Evolutionary conservation across 1,140 invertebrate genomes (phyloP), one percentile per base, ranked within the genome.

Genomic region (Heliconius hewitsoni): DNA sequence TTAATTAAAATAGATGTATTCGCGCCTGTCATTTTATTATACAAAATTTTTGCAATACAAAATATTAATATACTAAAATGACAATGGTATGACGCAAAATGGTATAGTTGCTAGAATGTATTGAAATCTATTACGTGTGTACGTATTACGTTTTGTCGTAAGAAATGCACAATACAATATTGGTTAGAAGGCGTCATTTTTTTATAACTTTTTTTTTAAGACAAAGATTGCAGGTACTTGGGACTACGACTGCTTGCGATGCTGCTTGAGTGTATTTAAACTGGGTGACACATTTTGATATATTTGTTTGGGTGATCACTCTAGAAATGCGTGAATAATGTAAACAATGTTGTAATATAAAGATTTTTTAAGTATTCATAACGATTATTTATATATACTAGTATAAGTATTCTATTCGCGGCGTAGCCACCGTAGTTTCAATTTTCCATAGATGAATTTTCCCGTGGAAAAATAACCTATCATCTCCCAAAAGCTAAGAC

Each of bases 161-260:
- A 66, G 27, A n/a, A 66, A 66, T 30, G 2, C 9, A 66, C 23
- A 66, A 66, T 66, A 66, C 23, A 30, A 4, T 66, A 16, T 60
- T 60, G 19, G n/a, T 60, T 60, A 11, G 9, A 66, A 66, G 60
- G 23, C 23, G 60, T 66, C 6, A 11, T 30, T 66, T 11, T 66
- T 66, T 66, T 66, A 66, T 66, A 19, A 52, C 50, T 9, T 57
- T 66, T 60, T 34, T 66, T 66, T 66, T 66, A 66, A 11, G 60
- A 30, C 60, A 30, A 66, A 66, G 4, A 30, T 66, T 66, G 60
- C 60, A 66, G 60, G 60, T 66, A 66, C 60, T 66, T 66, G 57
- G 23, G 23, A 9, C n/a, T 16, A 66, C 27, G 27, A 2, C n/a
- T 57, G 60, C 11, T 30, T 6, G 4, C 3, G 23, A 66, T 66